Conservation (phyloP, 2,113 vertebrate genomes). For the Bucco capensis region DNA sequence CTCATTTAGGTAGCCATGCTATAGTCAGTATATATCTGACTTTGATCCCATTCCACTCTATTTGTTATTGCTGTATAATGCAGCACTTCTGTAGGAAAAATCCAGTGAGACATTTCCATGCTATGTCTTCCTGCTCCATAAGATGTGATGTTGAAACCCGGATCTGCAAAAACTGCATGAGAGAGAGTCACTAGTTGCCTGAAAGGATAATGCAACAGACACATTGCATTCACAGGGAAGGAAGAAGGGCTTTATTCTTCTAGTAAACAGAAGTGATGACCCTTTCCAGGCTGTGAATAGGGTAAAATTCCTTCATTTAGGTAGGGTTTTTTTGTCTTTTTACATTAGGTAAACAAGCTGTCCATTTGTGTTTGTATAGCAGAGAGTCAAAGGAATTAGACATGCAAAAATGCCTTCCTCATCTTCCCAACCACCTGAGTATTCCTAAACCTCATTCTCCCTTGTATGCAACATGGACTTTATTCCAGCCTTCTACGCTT, state of each 20-base stretch:
- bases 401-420: not conserved
- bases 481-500: not conserved
- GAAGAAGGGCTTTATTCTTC: not conserved
- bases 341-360: accelerated
- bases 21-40: not conserved
- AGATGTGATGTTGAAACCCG: not conserved
- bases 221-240: not conserved
- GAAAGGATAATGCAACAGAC: not conserved
- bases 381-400: not conserved
- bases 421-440: not conserved
- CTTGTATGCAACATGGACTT: not conserved
- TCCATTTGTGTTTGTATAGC: not conserved
- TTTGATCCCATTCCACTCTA: not conserved
- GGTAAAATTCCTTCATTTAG: not conserved
- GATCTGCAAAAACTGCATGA: not conserved
- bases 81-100: not conserved
- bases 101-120: not conserved
- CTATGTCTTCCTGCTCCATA: not conserved
- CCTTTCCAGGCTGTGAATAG: not conserved
- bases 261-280: not conserved
- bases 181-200: not conserved
- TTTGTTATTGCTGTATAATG: not conserved
- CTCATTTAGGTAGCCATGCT: not conserved
- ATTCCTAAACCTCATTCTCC: not conserved
- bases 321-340: not conserved